Base-by-base conservation (phyloP, 2,797 vertebrate species). In the Zalophus californianus region DNA sequence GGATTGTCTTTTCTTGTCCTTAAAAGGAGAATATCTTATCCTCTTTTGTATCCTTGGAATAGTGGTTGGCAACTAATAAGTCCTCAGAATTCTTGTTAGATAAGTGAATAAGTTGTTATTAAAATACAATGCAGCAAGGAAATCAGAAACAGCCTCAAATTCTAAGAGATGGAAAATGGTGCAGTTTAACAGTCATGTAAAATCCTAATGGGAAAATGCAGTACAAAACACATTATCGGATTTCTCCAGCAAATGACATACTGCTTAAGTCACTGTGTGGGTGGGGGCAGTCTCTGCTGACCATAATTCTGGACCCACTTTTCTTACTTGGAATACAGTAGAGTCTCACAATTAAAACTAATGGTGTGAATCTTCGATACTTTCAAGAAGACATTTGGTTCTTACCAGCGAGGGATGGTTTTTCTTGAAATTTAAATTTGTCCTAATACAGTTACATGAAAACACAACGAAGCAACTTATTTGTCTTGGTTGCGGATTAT, bases 221-320 rank as follows among this genome's bases (percentile, higher is more conserved):
- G 6, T 11, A 2, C 1, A 0, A 3, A 3, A 25, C 32, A 48
- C 13, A 13, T 11, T 18, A 3, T 27, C 3, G 1, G 38, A 44
- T n/a, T 86, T 83, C n/a, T n/a, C 3, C 13, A 41, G 44, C 5
- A 25, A 20, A 50, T 2, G 20, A 16, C 7, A 2, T 14, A 2
- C 38, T 6, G 7, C 3, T 25, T 14, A 60, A 7, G 5, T 84
- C 66, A 56, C 38, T 0, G 1, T 7, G 35, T 9, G 38, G 18
- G 7, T 4, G 7, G 20, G 10, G 58, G 14, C 27, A 0, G 20
- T 38, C 70, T 27, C 70, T 41, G 23, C 25, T 0, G 16, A 6
- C 4, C 2, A 21, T 16, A 16, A 48, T 52, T 86, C 41, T 50
- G 52, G 18, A 18, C 20, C 44, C 66, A 25, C 38, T 56, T 75